Conservation (phyloP, 2,113 vertebrate genomes). For the Peromyscus polionotus region DNA sequence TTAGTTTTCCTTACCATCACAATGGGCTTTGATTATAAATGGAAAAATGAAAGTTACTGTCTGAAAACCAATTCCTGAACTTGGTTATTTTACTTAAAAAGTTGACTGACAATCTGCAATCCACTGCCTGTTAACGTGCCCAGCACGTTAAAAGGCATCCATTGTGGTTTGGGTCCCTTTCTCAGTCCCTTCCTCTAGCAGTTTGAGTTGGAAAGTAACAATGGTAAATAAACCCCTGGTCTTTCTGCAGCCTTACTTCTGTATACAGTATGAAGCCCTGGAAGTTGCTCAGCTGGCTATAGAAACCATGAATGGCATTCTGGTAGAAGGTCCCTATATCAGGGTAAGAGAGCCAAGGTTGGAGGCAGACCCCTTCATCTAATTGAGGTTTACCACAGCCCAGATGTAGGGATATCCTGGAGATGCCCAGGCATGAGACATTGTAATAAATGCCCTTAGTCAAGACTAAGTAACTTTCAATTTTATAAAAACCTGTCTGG, state of each 20-base stretch:
- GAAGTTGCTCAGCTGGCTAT: constrained; percentile 93
- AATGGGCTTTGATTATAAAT: constrained; percentile 15
- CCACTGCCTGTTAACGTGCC: neutral
- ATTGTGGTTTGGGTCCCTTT: neutral
- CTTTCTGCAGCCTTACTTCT: constrained; percentile 89
- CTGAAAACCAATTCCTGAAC: constrained; percentile 10
- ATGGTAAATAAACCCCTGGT: neutral
- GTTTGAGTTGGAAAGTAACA: constrained; percentile 31
- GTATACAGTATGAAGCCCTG: constrained; percentile 90
- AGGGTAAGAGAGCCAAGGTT: constrained; percentile 84
- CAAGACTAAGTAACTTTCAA: neutral
- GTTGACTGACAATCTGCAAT: neutral
- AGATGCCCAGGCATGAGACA: neutral
- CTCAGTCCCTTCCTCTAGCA: neutral
- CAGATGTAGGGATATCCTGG: neutral
- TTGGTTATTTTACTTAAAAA: constrained; percentile 18
- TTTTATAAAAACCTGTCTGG: neutral
- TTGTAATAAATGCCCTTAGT: neutral
- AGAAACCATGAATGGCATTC: constrained; percentile 86
- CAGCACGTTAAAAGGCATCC: neutral
- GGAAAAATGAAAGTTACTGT: neutral
- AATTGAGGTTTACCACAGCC: neutral
- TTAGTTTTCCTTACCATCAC: neutral
- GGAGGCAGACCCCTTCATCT: neutral
- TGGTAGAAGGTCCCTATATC: constrained; percentile 84